Evolutionary conservation across 2,797 vertebrate genomes (phyloP), one percentile per base, ranked within the genome.

Genomic region (Cuniculus paca): DNA sequence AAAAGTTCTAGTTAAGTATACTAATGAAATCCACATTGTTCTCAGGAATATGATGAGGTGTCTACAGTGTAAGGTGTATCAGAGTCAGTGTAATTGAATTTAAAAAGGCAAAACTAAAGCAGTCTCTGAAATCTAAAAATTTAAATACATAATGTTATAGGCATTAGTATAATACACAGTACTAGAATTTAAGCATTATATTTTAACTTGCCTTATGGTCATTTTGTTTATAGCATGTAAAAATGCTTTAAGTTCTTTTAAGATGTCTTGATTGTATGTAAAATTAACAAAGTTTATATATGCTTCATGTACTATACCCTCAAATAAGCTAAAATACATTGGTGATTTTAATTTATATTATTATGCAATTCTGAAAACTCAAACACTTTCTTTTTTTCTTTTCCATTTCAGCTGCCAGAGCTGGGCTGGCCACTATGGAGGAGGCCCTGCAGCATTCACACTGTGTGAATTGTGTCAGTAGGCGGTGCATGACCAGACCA

Each of bases 401-500:
- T 92, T 95, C 79, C n/a, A 0, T 78, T 72, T 97, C 94, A 85
- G 88, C 74, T 36, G 77, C 52, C 31, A 98, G 98, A 98, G 74
- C 96, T 97, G 97, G 97, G 96, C 95, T 97, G 98, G 74, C 96
- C 97, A 70, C 92, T 88, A 99, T 99, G 99, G 99, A 99, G 98
- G 98, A 98, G 88, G 98, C 98, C 88, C 98, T 99, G 88, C 98
- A 99, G 45, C 99, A 99, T 97, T 94, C 99, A 16, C 99, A 99
- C 98, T 99, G 99, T 98, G 98, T 99, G 96, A 99, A 99, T 91
- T 99, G 99, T 98, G 99, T 99, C 98, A 99, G 99, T 97, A 99
- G 99, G 94, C 98, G 99, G n/a, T 99, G 99, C 97, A 99, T 99
- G 99, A 98, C 98, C 26, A 99, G 99, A 98, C 99, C 99, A n/a